These are phyloP conservation scores for Centropristis striata DNA, from an alignment of 2,113 vertebrate genomes.

Conservation along the genomic window DNA sequence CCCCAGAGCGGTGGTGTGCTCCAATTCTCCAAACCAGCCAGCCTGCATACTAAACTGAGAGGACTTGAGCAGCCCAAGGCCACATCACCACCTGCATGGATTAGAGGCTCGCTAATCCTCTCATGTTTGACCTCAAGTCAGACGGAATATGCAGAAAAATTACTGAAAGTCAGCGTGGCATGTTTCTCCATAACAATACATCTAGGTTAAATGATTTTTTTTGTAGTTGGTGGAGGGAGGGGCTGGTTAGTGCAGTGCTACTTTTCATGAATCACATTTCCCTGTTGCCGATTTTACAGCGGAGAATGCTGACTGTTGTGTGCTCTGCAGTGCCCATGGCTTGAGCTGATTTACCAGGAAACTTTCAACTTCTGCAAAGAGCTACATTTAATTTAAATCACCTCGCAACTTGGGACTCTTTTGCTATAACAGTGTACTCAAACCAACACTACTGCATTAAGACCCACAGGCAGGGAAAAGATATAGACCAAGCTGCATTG, in stretches of 20 bases:
- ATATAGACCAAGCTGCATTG: too few relatives aligned
- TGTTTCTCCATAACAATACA: constrained; percentile 53
- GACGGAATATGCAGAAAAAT: constrained; percentile 59
- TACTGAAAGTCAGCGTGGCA: constrained; percentile 44
- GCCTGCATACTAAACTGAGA: constrained; percentile 77
- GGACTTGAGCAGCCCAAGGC: constrained; percentile 60
- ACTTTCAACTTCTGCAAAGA: not conserved
- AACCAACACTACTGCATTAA: not conserved
- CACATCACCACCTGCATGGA: constrained; percentile 68
- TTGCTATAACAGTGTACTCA: not conserved
- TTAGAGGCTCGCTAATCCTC: constrained; percentile 70
- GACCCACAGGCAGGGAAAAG: too few relatives aligned
- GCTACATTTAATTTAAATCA: not conserved
- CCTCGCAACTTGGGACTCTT: not conserved
- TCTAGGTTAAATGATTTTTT: constrained; percentile 45
- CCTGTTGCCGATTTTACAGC: constrained; percentile 27
- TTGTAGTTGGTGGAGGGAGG: not conserved
- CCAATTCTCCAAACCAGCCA: constrained; percentile 60
- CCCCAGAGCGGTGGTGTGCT: constrained; percentile 74
- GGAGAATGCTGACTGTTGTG: constrained; percentile 17
- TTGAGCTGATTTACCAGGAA: constrained; percentile 30
- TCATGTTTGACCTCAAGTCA: constrained; percentile 73
- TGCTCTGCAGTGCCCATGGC: not conserved
- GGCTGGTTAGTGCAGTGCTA: constrained; percentile 15
- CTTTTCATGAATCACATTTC: constrained; percentile 50